Base-by-base conservation (phyloP, 92 coral and sea anemone genomes). In the Actinostola sp. region DNA sequence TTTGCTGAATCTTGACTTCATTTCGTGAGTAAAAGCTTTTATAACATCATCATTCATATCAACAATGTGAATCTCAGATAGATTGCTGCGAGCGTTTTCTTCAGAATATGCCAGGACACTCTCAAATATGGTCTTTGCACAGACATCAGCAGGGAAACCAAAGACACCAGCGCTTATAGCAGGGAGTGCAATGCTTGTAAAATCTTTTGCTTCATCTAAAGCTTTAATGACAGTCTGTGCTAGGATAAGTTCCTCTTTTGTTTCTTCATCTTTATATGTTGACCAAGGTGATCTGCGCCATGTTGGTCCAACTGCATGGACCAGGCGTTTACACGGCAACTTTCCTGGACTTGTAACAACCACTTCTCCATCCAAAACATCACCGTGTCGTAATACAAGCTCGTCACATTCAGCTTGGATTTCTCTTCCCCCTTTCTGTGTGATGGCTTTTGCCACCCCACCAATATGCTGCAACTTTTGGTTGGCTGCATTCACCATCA, bases 401-500 rank as follows among this genome's bases (percentile, higher is more conserved):
- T 39, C 28, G 33, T 79, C 77, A 49, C 97, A 83, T 31, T 87
- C 90, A 23, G 74, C 77, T 60, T 87, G 87, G 38, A 91, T 80
- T 8, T 38, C 69, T 27, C 49, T 54, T 58, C 97, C 97, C 8
- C 90, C 97, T 11, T 84, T 78, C 11, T 79, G 46, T 39, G 63
- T 68, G 20, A 91, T 81, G 0, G 88, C 88, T 60, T 68, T 78
- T 16, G 97, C 89, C n/a, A 85, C 76, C 15, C 97, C 97, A 5
- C 85, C 92, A 29, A 44, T 70, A 51, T 91, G 97, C 8, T 83
- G 65, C 16, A 91, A 86, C 2, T 45, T 41, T 20, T 39, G 9
- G 44, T 78, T 78, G 25, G 96, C 89, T 49, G 89, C 89, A 30
- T 82, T 91, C n/a, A 91, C 97, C 46, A 91, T 87, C 13, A 81